These are phyloP conservation scores for Smittia aterrima DNA, from an alignment of 2,888 invertebrate species.

Conservation along the genomic window DNA sequence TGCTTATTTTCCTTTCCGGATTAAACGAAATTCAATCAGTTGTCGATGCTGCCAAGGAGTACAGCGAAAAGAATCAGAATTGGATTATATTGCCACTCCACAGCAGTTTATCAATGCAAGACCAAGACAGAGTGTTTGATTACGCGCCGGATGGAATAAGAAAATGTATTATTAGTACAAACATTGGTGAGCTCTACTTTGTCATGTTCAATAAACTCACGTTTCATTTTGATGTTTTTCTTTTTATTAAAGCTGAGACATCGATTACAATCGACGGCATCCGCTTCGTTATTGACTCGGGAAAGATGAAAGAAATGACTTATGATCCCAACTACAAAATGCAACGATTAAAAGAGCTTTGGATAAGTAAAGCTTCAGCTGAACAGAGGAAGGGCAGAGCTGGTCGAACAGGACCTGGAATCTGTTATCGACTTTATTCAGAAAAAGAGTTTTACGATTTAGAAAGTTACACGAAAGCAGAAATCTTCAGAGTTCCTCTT, in stretches of 20 bases:
- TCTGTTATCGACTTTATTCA: slow-evolving; percentile 86
- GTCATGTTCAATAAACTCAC: slow-evolving; percentile 77
- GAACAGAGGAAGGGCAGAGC: slow-evolving; percentile 96
- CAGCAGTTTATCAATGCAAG: slow-evolving; percentile 85
- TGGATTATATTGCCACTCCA: slow-evolving; percentile 95
- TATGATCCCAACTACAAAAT: slow-evolving; percentile 89
- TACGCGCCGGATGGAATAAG: slow-evolving; percentile 91
- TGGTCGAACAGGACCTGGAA: slow-evolving; percentile 92
- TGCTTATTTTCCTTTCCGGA: slow-evolving; percentile 92
- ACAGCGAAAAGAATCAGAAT: slow-evolving; percentile 69
- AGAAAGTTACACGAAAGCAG: slow-evolving; percentile 85
- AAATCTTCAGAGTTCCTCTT: slow-evolving; percentile 89
- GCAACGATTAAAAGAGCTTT: slow-evolving; percentile 88
- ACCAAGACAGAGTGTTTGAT: slow-evolving; percentile 97
- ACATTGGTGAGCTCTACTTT: slow-evolving; percentile 69
- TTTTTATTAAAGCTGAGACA: slow-evolving; percentile 72
- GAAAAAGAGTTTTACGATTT: slow-evolving; percentile 77
- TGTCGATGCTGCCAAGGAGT: slow-evolving; percentile 81
- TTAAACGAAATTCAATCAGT: slow-evolving; percentile 88
- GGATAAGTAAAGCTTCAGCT: slow-evolving; percentile 96
- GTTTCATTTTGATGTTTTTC: too few species aligned
- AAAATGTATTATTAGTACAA: slow-evolving; percentile 96
- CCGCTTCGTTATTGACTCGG: slow-evolving; percentile 94
- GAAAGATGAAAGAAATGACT: slow-evolving; percentile 96
- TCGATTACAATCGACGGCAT: slow-evolving; percentile 98